Evolutionary conservation across 2,888 invertebrate species (phyloP), one percentile per base, ranked within the genome.

Genomic region (Margaritifera margaritifera): DNA sequence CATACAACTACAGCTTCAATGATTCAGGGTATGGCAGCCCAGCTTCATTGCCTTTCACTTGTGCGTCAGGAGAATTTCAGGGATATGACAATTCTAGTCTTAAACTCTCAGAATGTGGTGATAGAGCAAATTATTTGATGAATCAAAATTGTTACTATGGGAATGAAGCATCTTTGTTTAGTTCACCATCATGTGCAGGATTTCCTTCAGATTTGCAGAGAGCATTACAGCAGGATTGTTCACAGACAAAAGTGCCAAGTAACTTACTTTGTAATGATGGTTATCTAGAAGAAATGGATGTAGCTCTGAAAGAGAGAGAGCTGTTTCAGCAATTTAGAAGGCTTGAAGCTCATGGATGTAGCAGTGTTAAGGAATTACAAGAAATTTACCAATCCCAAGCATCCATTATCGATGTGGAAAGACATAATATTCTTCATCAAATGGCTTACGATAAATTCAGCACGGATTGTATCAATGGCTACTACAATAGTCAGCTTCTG

Each of bases 21-120:
- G 78, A 78, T 63, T 78, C 78, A 42, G 78, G 73, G 20, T 78
- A 75, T 63, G 66, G 65, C 58, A 78, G 75, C 57, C 73, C 78
- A 15, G 53, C 24, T 24, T 42, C 31, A 42, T 55, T 59, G 19
- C 53, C 62, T 8, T 25, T 6, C n/a, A 24, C n/a, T 54, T n/a
- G 6, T 52, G 31, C 50, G 1, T n/a, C 61, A 24, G 54, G 22
- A 50, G 22, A 25, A 27, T n/a, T 20, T 24, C 59, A n/a, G 6
- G 42, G 42, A 42, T 42, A 42, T 42, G 42, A 42, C 42, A 42
- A 42, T 42, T 42, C 42, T 15, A 42, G 42, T 42, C 15, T 0
- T 15, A 42, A 42, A 2, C 15, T 42, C 42, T 15, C 42, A 42
- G 42, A 42, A 42, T 42, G 42, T 42, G 3, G 1, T 42, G 42